Evolutionary conservation across 2,113 vertebrate species (phyloP), one percentile per base, ranked within the genome.

Genomic region (Percopsis transmontana): DNA sequence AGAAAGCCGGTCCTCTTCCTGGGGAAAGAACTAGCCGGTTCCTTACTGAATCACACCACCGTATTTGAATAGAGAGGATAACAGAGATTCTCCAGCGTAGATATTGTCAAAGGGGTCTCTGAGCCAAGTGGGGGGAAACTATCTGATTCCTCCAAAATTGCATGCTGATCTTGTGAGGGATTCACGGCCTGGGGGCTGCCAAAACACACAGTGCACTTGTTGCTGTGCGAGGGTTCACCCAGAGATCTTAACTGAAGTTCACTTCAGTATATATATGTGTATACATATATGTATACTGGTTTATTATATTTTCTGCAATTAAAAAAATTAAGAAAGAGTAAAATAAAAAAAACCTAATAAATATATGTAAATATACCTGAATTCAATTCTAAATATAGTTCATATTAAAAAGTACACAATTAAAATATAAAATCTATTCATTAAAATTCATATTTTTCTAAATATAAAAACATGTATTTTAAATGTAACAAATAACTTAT

Each of bases 1-100:
- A 93, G 83, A 94, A 95, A 93, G 90, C 90, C 90, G 94, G 96
- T 93, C 93, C 93, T 97, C 94, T 95, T 95, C 91, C 93, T 92
- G 92, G 93, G 89, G 92, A 94, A 95, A 82, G 82, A 74, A 68
- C 92, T 89, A 88, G 27, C 27, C 27, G 5, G 27, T 91, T 93
- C 92, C 66, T 91, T 92, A 90, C 76, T 82, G 80, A 88, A 86
- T 86, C 82, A 85, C 71, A 74, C 69, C 76, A 91, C 47, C 75
- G 72, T 78, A 83, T 86, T 72, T 83, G 85, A 88, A 87, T 77
- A 66, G 66, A 80, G 69, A 56, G 47, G 16, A 2, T 4, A 18
- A 16, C 15, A 59, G 78, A 83, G 65, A 72, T 81, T 80, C 82
- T 74, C 71, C 76, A 16, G 42, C 65, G 74, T 63, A 74, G 62